Percentiles rank a stretch among this genome's conserved stretches.
phyloP scores from a whole-genome alignment of 2,797 vertebrate genomes.

The Mycteria americana region DNA sequence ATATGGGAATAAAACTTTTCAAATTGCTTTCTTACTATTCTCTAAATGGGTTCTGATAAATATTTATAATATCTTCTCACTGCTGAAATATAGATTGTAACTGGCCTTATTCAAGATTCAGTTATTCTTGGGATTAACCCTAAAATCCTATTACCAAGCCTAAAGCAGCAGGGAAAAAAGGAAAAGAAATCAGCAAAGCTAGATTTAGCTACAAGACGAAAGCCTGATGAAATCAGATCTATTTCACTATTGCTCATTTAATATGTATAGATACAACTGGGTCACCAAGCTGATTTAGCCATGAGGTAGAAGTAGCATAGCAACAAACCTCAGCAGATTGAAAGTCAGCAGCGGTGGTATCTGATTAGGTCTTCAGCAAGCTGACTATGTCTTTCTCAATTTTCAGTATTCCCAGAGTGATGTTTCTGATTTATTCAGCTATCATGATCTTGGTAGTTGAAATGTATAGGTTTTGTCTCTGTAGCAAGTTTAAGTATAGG shows the following conservation, averaged over 20 bases:
- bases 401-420: not conserved
- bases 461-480: not conserved
- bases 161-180: not conserved
- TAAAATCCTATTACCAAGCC: constrained; percentile 51
- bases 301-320: constrained; percentile 46
- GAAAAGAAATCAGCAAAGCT: constrained; percentile 11
- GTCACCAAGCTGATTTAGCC: constrained; percentile 63
- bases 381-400: not conserved
- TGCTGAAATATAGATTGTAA: not conserved
- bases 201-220: constrained; percentile 46
- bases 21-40: not conserved
- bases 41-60: constrained; percentile 18
- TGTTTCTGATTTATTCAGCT: not conserved
- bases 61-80: constrained; percentile 5
- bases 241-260: constrained; percentile 65
- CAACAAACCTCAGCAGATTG: constrained; percentile 36
- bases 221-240: constrained; percentile 60
- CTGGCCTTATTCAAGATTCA: constrained; percentile 22
- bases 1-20: not conserved
- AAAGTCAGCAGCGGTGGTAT: constrained; percentile 10
- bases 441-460: not conserved
- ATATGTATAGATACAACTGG: constrained; percentile 64
- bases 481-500: not conserved
- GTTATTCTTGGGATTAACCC: constrained; percentile 53
- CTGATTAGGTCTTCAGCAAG: constrained; percentile 6